Evolutionary conservation across 2,113 vertebrate species (phyloP).

Genomic region (Coracopsis vasa): DNA sequence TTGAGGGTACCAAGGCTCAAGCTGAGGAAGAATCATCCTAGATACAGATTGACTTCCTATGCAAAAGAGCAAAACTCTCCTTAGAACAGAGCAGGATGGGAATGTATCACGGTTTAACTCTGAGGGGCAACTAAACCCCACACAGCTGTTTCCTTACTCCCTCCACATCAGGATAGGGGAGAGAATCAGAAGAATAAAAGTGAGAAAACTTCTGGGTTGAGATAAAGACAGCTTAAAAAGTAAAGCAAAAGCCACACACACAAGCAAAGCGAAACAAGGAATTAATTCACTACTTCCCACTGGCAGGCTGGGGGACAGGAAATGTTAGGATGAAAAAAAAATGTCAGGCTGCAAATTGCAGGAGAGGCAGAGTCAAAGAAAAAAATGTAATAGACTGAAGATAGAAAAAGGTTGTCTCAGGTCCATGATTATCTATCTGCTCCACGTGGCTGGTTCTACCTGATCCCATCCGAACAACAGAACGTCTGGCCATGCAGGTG

Average conservation of each 20-base stretch:
- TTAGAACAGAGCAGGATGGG: not conserved
- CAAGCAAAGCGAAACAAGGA: not conserved
- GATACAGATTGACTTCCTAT: not conserved
- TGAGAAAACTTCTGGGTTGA: not conserved
- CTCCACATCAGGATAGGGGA: not conserved
- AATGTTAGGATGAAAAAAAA: not conserved
- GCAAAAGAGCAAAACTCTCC: not conserved
- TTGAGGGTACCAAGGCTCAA: not conserved
- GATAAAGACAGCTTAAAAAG: not conserved
- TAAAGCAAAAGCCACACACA: not conserved
- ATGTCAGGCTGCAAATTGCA: not conserved
- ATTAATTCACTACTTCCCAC: not conserved
- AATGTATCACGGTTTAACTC: not conserved
- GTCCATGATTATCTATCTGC: not conserved
- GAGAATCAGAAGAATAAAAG: not conserved
- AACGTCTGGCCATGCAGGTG: not conserved
- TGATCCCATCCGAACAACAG: not conserved
- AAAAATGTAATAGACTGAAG: not conserved
- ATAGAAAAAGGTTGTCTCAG: not conserved
- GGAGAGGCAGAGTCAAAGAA: not conserved
- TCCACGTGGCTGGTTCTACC: not conserved
- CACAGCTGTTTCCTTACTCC: not conserved
- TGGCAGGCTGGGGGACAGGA: not conserved
- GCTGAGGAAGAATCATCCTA: not conserved
- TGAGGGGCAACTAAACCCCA: not conserved